phyloP scores from a whole-genome alignment of 1,140 invertebrate species.

The Penaeus vannamei region DNA sequence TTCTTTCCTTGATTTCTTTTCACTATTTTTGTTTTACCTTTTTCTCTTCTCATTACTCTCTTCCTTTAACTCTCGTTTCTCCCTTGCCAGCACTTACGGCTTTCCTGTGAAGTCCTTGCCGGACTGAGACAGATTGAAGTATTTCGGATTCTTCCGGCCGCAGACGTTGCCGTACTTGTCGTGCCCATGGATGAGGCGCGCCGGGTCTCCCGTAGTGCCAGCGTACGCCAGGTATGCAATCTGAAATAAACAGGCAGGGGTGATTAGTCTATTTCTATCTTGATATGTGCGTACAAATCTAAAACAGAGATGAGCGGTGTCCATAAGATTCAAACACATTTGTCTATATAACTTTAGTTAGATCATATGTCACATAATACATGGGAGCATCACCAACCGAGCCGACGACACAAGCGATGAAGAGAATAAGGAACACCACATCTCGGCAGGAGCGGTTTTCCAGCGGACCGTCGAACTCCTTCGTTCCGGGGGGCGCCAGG shows the following conservation, averaged over 20 bases:
- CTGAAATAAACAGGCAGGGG: neutral
- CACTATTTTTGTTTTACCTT: too few relatives aligned
- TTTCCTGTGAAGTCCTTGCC: conserved; percentile 39
- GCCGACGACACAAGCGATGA: conserved; percentile 50
- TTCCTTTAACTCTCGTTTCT: too few relatives aligned
- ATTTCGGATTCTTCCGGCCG: conserved; percentile 34
- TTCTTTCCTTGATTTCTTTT: too few relatives aligned
- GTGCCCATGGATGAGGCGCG: conserved; percentile 32
- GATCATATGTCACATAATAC: too few relatives aligned
- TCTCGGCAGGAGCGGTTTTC: conserved; percentile 41
- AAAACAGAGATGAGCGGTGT: too few relatives aligned
- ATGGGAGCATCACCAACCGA: conserved; percentile 21
- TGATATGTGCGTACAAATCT: too few relatives aligned
- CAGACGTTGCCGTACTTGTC: conserved; percentile 55
- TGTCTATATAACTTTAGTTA: too few relatives aligned
- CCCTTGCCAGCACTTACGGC: neutral
- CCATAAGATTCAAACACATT: too few relatives aligned
- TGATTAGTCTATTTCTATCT: too few relatives aligned
- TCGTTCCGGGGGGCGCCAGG: conserved; percentile 26
- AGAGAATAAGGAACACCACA: conserved; percentile 57
- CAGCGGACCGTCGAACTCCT: conserved; percentile 26
- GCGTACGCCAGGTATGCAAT: conserved; percentile 39
- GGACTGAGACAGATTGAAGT: neutral
- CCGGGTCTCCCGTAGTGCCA: neutral
- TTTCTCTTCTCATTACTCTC: too few relatives aligned